Conservation (phyloP, 64 coral and sea anemone genomes). For the Porites lutea region DNA sequence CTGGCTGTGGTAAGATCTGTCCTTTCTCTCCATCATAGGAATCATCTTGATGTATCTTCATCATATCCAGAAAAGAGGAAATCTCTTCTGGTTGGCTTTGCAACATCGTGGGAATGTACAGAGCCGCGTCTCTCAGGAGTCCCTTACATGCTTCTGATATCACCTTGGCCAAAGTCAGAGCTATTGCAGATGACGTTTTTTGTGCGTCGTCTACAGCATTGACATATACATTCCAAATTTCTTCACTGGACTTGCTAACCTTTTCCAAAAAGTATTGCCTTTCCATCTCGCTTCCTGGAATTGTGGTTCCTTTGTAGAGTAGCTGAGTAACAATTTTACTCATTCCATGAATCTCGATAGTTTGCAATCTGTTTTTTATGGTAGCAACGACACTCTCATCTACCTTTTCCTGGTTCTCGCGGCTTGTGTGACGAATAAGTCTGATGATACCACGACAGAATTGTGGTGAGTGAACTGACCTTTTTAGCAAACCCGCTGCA, state of each 20-base stretch:
- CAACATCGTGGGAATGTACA: constrained; percentile 59
- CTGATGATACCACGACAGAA: constrained; percentile 71
- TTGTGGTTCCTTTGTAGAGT: background rate
- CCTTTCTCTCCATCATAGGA: background rate
- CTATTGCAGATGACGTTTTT: constrained; percentile 1
- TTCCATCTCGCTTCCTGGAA: constrained; percentile 57
- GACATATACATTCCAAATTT: constrained; percentile 72
- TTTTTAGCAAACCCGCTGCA: constrained; percentile 10
- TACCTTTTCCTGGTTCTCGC: background rate
- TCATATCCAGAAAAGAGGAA: constrained; percentile 34
- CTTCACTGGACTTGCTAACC: background rate
- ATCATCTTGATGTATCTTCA: constrained; percentile 59
- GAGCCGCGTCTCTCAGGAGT: constrained; percentile 45
- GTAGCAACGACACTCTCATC: constrained; percentile 2
- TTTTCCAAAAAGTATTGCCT: constrained; percentile 66
- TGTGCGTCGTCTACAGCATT: background rate
- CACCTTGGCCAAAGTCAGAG: constrained; percentile 59
- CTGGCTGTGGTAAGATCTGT: constrained; percentile 50
- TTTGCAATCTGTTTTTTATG: background rate
- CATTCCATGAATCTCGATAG: constrained; percentile 24
- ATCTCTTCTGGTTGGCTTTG: constrained; percentile 17
- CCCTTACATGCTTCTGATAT: constrained; percentile 35
- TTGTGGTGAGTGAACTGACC: constrained; percentile 25
- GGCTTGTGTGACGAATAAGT: constrained; percentile 68
- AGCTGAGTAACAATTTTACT: constrained; percentile 55